Evolutionary conservation across 1,140 invertebrate genomes (phyloP), one percentile per base, ranked within the genome.

Genomic region (Camponotus floridanus): DNA sequence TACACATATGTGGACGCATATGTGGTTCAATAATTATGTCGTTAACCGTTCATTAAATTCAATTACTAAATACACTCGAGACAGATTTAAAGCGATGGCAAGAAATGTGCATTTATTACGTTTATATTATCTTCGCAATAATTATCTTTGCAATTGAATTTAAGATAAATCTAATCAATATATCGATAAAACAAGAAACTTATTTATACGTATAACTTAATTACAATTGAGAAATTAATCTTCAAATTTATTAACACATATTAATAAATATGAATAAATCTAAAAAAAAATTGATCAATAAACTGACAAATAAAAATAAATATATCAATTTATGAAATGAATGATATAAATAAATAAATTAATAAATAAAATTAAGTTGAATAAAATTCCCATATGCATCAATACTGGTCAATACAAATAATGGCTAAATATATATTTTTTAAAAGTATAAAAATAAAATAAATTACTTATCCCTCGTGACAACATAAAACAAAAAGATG

Each of bases 11-110:
- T 51, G 3, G 9, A 11, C 15, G 31, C 55, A 76, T 57, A 76
- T 57, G 48, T 87, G 78, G 51, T 64, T 62, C 42, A 15, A 8
- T 42, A 76, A 87, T 87, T 81, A 73, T 61, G n/a, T 48, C n/a
- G n/a, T 78, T 31, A 48, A 45, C 31, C 45, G 1, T 31, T 86
- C 33, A 18, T 84, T 76, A 87, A 59, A 11, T 36, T 76, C 21
- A 48, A 84, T 71, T 71, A 45, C 55, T 62, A 70, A 87, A 71
- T 57, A 13, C 59, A 59, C 87, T 55, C 3, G 76, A 36, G 42
- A 78, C n/a, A 31, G 13, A 42, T 11, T 67, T 67, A 79, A 65
- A 67, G 31, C 2, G 61, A 67, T 62, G 18, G n/a, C 31, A 42
- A 18, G 1, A 67, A 36, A 7, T 13, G 51, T 76, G 33, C 51